Percentiles rank a stretch among this genome's conserved stretches.
Conservation (phyloP, 2,113 vertebrate genomes). For the Brachyistius frenatus region DNA sequence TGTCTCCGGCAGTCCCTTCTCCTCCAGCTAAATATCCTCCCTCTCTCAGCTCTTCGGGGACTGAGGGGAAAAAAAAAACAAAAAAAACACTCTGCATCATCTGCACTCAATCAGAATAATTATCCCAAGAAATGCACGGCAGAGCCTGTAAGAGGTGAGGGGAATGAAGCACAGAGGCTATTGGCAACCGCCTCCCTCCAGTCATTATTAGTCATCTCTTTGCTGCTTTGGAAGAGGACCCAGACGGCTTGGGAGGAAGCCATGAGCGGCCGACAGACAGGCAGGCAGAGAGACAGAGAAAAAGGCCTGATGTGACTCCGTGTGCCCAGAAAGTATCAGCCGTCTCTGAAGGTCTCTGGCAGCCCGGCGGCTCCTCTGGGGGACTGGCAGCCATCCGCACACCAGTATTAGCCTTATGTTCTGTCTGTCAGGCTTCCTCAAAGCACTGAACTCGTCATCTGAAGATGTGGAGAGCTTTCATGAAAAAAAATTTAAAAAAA, state of each 20-base stretch:
- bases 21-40: conserved; percentile 65
- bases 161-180: conserved; percentile 71
- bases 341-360: conserved; percentile 53
- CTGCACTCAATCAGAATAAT: conserved; percentile 80
- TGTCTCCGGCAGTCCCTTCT: conserved; percentile 61
- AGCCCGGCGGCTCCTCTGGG: conserved; percentile 47
- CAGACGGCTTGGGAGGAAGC: conserved; percentile 49
- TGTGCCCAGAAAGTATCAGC: conserved; percentile 59
- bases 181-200: conserved; percentile 67
- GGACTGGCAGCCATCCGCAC: conserved; percentile 49
- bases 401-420: conserved; percentile 44
- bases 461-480: conserved; percentile 36
- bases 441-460: conserved; percentile 46
- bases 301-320: conserved; percentile 52
- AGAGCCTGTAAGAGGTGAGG: conserved; percentile 69
- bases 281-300: background rate
- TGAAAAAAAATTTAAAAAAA: background rate
- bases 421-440: conserved; percentile 61
- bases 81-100: conserved; percentile 59
- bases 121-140: conserved; percentile 70
- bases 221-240: conserved; percentile 60
- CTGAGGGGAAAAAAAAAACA: background rate
- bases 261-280: conserved; percentile 48
- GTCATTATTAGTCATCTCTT: conserved; percentile 74
- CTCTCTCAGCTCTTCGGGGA: conserved; percentile 49